These are phyloP conservation scores for Mantis religiosa DNA, from an alignment of 2,888 invertebrate species.

Conservation along the genomic window DNA sequence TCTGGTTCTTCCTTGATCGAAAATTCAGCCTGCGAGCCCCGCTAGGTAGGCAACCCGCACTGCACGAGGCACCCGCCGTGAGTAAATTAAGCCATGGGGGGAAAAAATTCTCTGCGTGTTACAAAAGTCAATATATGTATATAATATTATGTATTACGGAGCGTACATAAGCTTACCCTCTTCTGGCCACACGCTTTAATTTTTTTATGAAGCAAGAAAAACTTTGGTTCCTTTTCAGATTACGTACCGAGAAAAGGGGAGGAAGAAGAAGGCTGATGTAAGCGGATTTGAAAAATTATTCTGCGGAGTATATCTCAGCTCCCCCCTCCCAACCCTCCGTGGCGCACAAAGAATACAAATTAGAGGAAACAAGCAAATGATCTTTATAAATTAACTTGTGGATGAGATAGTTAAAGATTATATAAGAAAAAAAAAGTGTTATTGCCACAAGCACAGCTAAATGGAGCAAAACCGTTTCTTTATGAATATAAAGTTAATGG, in stretches of 20 bases:
- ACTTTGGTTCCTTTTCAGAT: conserved; percentile 9
- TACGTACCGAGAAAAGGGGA: background rate
- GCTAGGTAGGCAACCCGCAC: background rate
- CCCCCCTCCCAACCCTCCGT: background rate
- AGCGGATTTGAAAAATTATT: conserved; percentile 19
- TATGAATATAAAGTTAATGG: background rate
- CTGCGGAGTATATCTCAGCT: background rate
- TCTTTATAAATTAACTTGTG: background rate
- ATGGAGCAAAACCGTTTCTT: background rate
- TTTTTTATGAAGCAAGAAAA: conserved; percentile 1
- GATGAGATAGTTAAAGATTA: background rate
- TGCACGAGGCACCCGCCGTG: conserved; percentile 2
- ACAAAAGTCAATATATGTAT: conserved; percentile 19
- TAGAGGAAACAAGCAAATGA: conserved; percentile 3
- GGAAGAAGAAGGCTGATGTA: background rate
- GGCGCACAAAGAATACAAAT: background rate
- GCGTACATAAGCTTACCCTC: background rate
- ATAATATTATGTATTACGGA: conserved; percentile 13
- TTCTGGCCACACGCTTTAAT: conserved; percentile 1
- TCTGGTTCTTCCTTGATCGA: conserved; percentile 30
- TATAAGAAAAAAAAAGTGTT: background rate
- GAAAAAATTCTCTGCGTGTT: conserved; percentile 27
- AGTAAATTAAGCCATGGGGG: conserved; percentile 28
- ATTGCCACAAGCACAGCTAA: background rate
- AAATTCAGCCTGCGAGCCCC: conserved; percentile 22